Base-by-base conservation (phyloP, 2,797 vertebrate genomes). In the Cirrhinus molitorella region DNA sequence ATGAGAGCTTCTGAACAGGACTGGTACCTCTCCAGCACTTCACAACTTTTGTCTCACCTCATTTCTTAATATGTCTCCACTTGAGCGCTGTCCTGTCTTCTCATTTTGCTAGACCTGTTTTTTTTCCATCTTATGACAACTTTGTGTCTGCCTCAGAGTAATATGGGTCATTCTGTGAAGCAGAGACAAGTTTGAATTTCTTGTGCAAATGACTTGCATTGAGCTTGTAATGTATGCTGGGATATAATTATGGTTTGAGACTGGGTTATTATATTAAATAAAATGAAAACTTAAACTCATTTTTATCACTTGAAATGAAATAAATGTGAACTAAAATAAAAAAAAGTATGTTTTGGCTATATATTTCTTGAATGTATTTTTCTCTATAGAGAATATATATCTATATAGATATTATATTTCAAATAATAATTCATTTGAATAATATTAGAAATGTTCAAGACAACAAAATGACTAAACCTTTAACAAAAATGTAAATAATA, bases 1-100 rank as follows among this genome's bases (percentile, higher is more conserved):
- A 73, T 66, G 53, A n/a, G 71, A 86, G 86, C 71, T 31, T 87
- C 34, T 82, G 79, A 82, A 53, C 61, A 31, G 53, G 40, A 86
- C 28, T 84, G 72, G 87, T 87, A 85, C 80, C 19, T 67, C 13
- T 34, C 57, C 10, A 21, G 76, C 40, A 71, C 63, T 79, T 70
- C 14, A 53, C 28, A 19, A 4, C 74, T 40, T 49, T 81, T 57
- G 25, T 63, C 83, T 79, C 75, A n/a, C 63, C 49, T 81, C 19
- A 25, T 55, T 59, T 25, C 14, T 55, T 59, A 70, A 78, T n/a
- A 65, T 63, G 19, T 23, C 45, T 65, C 43, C 72, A 67, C 61
- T 67, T 75, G 28, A 66, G 21, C 17, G 16, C 49, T 43, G 51
- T 61, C 31, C 49, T 34, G 14, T 67, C 53, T 34, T 59, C 10